Evolutionary conservation across 2,888 invertebrate species (phyloP), one percentile per base, ranked within the genome.

Genomic region (Osmoderma eremita): DNA sequence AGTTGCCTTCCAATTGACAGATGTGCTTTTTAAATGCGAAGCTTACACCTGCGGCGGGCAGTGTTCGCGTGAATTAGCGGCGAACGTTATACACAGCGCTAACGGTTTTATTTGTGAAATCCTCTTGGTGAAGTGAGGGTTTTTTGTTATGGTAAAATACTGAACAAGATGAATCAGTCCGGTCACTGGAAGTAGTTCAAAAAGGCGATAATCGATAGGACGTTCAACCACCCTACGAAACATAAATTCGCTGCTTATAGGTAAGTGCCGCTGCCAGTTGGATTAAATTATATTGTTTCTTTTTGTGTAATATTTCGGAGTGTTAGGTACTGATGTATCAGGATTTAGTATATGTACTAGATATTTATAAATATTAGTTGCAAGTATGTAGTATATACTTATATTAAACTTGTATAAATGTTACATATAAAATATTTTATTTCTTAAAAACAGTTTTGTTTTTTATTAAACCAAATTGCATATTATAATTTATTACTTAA

Each of bases 11-110:
- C 41, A 41, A 56, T 41, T 56, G 56, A 56, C 56, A 56, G 56
- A 56, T 56, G 56, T 56, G 56, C 41, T 56, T 56, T 56, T 56
- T 24, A 41, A 56, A 41, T 15, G 56, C 39, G 39, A 41, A 56
- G 56, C 56, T 56, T 56, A 41, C 56, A 56, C 41, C 56, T 56
- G 41, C 56, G n/a, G 6, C 22, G 13, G 13, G 41, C 22, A 13
- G 22, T 50, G 20, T n/a, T 24, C 50, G 13, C 15, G 24, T 54
- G 36, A 15, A 38, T 38, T 38, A 36, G 53, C 36, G 38, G 13
- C 41, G 56, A 22, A 3, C 56, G 17, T n/a, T 20, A 20, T 13
- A 12, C 3, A 2, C 12, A 5, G 39, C 18, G 17, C 12, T 56
- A 56, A 41, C 39, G 56, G 39, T 56, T 56, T 41, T 13, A 20